Base-by-base conservation (phyloP, 2,888 invertebrate species). In the Leptinotarsa peninsularis region DNA sequence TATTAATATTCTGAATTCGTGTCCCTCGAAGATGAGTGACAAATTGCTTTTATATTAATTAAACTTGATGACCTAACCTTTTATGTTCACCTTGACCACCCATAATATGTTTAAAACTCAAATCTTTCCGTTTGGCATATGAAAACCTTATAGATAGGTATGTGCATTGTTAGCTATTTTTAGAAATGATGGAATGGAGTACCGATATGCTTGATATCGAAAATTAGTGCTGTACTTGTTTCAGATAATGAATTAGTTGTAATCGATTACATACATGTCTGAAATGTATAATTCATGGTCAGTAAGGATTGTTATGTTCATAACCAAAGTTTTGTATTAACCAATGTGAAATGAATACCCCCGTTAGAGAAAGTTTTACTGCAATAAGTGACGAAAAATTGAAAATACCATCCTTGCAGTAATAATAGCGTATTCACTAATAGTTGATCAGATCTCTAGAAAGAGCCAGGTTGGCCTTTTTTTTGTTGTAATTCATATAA, bases 91-190 rank as follows among this genome's bases (percentile, higher is more conserved):
- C 63, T 27, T 63, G 63, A 18, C 63, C 43, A 33, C 14, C 43
- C 14, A 63, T 63, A 17, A 21, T 7, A 18, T 58, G 58, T 63
- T 63, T 13, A 33, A 63, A 63, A 63, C n/a, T 43, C 63, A 3
- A 60, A 60, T 21, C 60, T 60, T 17, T 60, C 10, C 63, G 43
- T 63, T 33, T 63, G 63, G n/a, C n/a, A 43, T 63, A 63, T 63
- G n/a, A 17, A 43, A 27, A 63, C 27, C 17, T 27, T 63, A 63
- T 33, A 63, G 63, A 63, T 33, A 63, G 63, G 7, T n/a, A n/a
- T 63, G 63, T 63, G 63, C 43, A 63, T 63, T 63, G 63, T 63
- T 17, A n/a, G 63, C n/a, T 63, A 63, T 63, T 63, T 63, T 63
- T 63, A 63, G 63, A 27, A 33, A 63, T 63, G 63, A 63, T 63